These are phyloP conservation scores for Nannospalax galili DNA, from an alignment of 2,113 vertebrate species.

Conservation along the genomic window DNA sequence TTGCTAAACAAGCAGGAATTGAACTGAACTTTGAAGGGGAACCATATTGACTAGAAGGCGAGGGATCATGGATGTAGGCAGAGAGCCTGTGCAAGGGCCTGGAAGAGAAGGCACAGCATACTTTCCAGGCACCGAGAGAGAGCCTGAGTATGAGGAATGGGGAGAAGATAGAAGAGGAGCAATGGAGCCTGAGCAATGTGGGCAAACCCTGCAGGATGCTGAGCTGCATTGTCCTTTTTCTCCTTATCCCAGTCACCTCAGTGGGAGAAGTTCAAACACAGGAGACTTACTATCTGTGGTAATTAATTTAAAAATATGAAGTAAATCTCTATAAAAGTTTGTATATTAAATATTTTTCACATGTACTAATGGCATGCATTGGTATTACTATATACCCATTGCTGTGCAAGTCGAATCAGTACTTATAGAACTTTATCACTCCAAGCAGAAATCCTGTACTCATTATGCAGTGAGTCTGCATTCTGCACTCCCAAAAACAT, in stretches of 20 bases:
- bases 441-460: too few relatives aligned
- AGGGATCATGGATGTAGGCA: too few relatives aligned
- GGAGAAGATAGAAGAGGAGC: neutral
- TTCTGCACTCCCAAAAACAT: too few relatives aligned
- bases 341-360: neutral
- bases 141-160: neutral
- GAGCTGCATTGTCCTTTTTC: neutral
- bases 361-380: too few relatives aligned
- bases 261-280: neutral
- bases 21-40: neutral
- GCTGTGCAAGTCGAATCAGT: too few relatives aligned
- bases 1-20: neutral
- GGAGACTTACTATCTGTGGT: neutral
- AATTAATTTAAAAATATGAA: neutral
- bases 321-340: neutral
- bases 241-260: neutral
- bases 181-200: neutral
- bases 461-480: neutral
- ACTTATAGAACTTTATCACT: too few relatives aligned
- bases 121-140: too few relatives aligned
- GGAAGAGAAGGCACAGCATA: too few relatives aligned
- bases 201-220: too few relatives aligned
- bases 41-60: neutral
- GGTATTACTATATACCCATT: too few relatives aligned
- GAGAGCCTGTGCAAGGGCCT: too few relatives aligned